Evolutionary conservation across 2,888 invertebrate genomes (phyloP).

Genomic region (Diachrysia chrysitis): DNA sequence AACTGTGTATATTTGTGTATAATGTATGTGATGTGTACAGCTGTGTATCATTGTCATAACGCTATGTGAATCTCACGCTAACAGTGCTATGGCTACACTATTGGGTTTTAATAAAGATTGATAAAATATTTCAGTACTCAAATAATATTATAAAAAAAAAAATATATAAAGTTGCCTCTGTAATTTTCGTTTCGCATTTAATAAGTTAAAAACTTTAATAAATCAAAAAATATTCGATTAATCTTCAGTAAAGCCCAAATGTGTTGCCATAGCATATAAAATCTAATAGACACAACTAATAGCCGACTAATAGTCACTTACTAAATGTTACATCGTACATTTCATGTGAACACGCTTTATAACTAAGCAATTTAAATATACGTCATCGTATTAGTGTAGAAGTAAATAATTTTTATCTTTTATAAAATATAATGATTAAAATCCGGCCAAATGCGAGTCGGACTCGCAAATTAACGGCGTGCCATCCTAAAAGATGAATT

Average conservation of each 20-base stretch:
- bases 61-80: slow-evolving; percentile 71
- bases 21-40: slow-evolving; percentile 31
- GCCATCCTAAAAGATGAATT: too few species aligned
- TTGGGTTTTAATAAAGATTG: slow-evolving; percentile 1
- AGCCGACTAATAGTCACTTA: slow-evolving; percentile 45
- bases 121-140: too few species aligned
- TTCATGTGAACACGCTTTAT: slow-evolving; percentile 50
- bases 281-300: slow-evolving; percentile 17
- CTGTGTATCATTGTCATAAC: slow-evolving; percentile 60
- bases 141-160: too few species aligned
- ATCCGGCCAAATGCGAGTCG: too few species aligned
- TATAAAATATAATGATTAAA: too few species aligned
- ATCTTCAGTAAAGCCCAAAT: not conserved
- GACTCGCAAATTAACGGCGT: too few species aligned
- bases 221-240: too few species aligned
- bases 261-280: slow-evolving; percentile 22
- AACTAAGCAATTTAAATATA: slow-evolving; percentile 32
- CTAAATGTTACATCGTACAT: slow-evolving; percentile 43
- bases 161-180: too few species aligned
- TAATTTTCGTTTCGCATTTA: too few species aligned
- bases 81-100: slow-evolving; percentile 29
- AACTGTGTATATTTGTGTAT: slow-evolving; percentile 40
- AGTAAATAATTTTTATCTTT: not conserved
- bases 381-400: slow-evolving; percentile 10
- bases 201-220: too few species aligned